Conservation (phyloP, 2,888 invertebrate species). For the Drosophila prostipennis region DNA sequence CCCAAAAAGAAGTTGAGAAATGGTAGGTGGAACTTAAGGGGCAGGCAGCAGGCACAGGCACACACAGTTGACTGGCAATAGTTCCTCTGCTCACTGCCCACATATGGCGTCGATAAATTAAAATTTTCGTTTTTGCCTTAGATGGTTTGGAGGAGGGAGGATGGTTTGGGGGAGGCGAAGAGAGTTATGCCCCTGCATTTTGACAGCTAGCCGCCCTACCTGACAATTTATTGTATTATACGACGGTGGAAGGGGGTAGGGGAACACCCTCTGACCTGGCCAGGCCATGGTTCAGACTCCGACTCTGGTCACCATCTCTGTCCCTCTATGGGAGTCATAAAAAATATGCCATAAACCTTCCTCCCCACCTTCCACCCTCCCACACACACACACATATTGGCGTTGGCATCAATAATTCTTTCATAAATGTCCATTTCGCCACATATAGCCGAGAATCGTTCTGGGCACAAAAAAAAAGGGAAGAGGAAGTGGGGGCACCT, state of each 20-base stretch:
- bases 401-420: conserved; percentile 80
- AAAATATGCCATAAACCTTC: conserved; percentile 73
- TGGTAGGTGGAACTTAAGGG: conserved; percentile 54
- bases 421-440: conserved; percentile 82
- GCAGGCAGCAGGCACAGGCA: conserved; percentile 3
- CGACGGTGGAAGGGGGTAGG: conserved; percentile 52
- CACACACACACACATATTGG: conserved; percentile 49
- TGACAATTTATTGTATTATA: conserved; percentile 77
- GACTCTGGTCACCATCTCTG: conserved; percentile 31
- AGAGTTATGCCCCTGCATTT: conserved; percentile 68
- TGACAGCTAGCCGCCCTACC: conserved; percentile 75
- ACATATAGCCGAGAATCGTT: conserved; percentile 72
- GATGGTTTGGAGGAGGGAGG: conserved; percentile 3
- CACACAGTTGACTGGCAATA: conserved; percentile 53
- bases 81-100: conserved; percentile 74
- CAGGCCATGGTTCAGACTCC: conserved; percentile 35
- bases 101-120: conserved; percentile 84
- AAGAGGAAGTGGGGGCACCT: background rate
- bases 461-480: background rate
- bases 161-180: background rate
- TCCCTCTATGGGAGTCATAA: conserved; percentile 58
- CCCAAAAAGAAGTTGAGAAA: conserved; percentile 62
- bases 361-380: background rate
- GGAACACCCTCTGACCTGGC: conserved; percentile 53
- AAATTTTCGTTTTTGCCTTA: conserved; percentile 71